A percentile compares a stretch with the other conserved stretches of the same genome.
These are phyloP conservation scores for Phoeniculus purpureus DNA, from an alignment of 2,797 vertebrate species.

Conservation along the genomic window DNA sequence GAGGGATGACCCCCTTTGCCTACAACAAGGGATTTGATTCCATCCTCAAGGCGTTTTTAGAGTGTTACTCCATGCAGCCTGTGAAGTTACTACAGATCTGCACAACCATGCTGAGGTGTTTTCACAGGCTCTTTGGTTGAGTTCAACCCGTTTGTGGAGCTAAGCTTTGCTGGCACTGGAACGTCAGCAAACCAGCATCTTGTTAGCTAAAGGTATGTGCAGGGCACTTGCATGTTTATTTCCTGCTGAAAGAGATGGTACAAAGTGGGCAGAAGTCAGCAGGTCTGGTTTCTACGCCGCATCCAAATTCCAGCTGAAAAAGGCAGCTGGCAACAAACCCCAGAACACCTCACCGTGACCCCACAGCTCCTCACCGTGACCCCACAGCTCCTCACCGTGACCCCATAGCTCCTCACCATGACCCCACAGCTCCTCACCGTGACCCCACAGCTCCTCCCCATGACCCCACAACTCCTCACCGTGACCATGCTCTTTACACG, in stretches of 20 bases:
- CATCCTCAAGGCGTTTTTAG: background rate
- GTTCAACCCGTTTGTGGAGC: background rate
- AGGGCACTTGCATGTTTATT: background rate
- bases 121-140: background rate
- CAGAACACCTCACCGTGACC: background rate
- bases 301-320: background rate
- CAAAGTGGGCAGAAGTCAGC: background rate
- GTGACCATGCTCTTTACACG: background rate
- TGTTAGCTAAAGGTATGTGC: background rate
- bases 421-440: too few relatives aligned
- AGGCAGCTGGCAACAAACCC: background rate
- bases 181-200: background rate
- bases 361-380: too few relatives aligned
- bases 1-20: background rate
- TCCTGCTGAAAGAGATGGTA: background rate
- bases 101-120: background rate
- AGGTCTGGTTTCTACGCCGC: background rate
- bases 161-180: background rate
- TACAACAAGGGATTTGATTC: background rate
- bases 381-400: too few relatives aligned
- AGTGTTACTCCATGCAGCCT: background rate
- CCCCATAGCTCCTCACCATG: too few relatives aligned
- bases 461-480: background rate
- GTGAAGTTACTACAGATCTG: background rate
- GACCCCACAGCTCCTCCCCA: background rate